Conservation (phyloP, 2,797 vertebrate genomes). For the Sciurus carolinensis region DNA sequence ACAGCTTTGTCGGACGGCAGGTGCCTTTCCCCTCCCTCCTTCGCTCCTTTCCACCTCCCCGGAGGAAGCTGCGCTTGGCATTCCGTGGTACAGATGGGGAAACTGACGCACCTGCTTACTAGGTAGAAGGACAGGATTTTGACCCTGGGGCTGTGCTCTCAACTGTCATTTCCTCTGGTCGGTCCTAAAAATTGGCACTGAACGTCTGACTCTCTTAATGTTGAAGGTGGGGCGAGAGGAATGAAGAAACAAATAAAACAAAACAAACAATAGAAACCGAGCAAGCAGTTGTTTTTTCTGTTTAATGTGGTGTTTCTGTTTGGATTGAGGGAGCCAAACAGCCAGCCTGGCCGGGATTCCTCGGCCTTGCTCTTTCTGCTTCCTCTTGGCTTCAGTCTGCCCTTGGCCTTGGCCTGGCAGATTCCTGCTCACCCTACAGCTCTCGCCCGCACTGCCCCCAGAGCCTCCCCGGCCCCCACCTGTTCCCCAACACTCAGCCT, state of each 20-base stretch:
- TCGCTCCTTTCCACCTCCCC: neutral
- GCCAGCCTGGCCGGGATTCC: accelerated
- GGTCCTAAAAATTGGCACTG: neutral
- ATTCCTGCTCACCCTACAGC: neutral
- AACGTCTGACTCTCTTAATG: too few species aligned
- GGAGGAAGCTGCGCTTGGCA: neutral
- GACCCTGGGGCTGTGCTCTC: neutral
- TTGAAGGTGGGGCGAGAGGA: neutral
- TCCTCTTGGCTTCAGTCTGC: neutral
- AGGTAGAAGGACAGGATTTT: neutral
- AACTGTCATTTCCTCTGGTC: neutral
- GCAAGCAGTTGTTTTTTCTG: neutral
- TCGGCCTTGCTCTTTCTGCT: neutral
- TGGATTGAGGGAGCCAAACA: accelerated
- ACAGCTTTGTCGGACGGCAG: neutral
- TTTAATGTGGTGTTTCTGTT: neutral
- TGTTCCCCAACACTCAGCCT: neutral
- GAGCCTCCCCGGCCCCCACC: neutral
- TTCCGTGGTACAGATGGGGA: neutral
- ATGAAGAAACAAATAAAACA: neutral
- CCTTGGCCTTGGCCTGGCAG: neutral
- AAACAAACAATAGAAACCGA: neutral
- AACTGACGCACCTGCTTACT: neutral
- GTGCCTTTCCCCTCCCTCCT: neutral
- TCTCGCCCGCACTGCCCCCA: neutral